These are phyloP conservation scores for Platysternon megacephalum DNA, from an alignment of 2,113 vertebrate species.

Conservation along the genomic window DNA sequence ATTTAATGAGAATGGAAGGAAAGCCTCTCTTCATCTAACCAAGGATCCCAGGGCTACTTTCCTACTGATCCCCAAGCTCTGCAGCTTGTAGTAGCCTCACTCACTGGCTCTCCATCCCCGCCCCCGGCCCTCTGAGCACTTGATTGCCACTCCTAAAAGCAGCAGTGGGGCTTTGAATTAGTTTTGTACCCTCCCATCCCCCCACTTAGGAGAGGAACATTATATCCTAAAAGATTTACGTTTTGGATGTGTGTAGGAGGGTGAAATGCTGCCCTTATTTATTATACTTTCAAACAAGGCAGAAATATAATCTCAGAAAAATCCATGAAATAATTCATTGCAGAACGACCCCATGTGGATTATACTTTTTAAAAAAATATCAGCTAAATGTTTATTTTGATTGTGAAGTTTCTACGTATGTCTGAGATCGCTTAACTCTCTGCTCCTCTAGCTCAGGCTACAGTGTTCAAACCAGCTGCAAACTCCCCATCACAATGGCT, in stretches of 20 bases:
- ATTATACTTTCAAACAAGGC: background rate
- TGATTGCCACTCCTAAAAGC: background rate
- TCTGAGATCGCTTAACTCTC: background rate
- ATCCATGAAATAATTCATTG: background rate
- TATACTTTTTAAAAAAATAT: conserved; percentile 16
- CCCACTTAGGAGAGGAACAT: background rate
- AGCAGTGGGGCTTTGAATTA: background rate
- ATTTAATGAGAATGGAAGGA: background rate
- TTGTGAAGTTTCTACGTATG: background rate
- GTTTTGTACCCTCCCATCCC: background rate
- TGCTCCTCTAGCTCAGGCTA: background rate
- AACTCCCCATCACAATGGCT: conserved; percentile 26
- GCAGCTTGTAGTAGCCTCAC: background rate
- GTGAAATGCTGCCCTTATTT: background rate
- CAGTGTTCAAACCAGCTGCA: background rate
- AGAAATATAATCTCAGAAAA: background rate
- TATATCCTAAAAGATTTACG: background rate
- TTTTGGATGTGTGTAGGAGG: background rate
- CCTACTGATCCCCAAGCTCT: background rate
- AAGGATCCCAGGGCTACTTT: background rate
- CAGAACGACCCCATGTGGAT: background rate
- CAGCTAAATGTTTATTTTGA: background rate
- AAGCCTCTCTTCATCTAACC: background rate
- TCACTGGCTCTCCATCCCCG: background rate
- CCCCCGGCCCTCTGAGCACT: background rate